Conservation (phyloP, 1,140 invertebrate species). For the Augochlora pura region DNA sequence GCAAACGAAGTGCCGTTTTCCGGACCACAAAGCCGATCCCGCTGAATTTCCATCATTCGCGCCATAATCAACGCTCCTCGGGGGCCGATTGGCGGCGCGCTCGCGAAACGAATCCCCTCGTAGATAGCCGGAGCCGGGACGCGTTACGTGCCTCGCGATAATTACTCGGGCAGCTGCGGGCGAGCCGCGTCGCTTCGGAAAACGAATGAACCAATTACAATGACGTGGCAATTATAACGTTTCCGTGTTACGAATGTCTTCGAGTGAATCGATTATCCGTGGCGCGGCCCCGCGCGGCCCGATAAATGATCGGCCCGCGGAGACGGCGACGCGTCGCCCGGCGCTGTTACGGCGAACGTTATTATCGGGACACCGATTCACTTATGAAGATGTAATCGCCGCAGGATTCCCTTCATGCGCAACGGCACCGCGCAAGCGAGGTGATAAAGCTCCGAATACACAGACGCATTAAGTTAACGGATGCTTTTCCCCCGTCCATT, state of each 20-base stretch:
- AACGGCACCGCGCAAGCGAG: not conserved
- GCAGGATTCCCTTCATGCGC: not conserved
- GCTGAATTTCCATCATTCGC: too few species aligned
- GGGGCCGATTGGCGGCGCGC: too few species aligned
- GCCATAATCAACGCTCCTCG: too few species aligned
- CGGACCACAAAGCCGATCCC: too few species aligned
- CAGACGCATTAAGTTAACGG: constrained; percentile 31
- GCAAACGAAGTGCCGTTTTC: too few species aligned
- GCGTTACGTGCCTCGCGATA: not conserved
- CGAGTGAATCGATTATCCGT: constrained; percentile 31
- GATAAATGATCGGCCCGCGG: constrained; percentile 20
- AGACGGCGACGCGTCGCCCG: not conserved
- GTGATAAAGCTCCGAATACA: constrained; percentile 52
- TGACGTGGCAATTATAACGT: constrained; percentile 6
- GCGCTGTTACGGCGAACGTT: too few species aligned
- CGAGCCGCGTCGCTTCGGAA: not conserved
- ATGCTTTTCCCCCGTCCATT: constrained; percentile 19
- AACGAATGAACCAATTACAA: constrained; percentile 29
- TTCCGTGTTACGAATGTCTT: constrained; percentile 25
- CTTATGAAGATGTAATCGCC: constrained; percentile 54
- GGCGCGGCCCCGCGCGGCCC: not conserved
- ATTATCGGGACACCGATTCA: constrained; percentile 33
- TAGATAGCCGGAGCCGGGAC: not conserved
- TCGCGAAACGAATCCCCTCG: not conserved
- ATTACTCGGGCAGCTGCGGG: constrained; percentile 8